Evolutionary conservation across 2,113 vertebrate genomes (phyloP), one percentile per base, ranked within the genome.

Genomic region (Peromyscus leucopus): DNA sequence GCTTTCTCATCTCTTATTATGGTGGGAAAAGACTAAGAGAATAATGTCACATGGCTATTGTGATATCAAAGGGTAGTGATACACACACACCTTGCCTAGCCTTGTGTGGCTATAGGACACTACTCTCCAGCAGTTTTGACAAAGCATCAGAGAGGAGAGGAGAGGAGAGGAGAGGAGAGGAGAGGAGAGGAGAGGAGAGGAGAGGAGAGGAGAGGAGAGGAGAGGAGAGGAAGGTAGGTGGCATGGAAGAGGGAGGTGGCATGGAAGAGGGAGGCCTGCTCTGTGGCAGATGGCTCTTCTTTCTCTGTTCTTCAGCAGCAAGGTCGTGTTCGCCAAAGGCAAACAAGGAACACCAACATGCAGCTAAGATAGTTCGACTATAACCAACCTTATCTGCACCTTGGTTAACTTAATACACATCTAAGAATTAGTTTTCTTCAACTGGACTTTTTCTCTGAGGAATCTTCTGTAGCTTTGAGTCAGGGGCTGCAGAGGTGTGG

Each of bases 341-440:
- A 5, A 59, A 59, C 57, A 59, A 59, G 57, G 39, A 76, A 89
- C 31, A 24, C 82, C 83, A 36, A 21, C 0, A 33, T 36, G 33
- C 21, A 82, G 59, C 21, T 22, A 36, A 72, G 67, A 5, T 61
- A 51, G 7, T 36, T 71, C 42, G 31, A 31, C 39, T 26, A 33
- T n/a, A 61, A 17, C 46, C 75, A 16, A 15, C 24, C 69, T 78
- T 61, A 17, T 51, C 82, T 57, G 36, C 24, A 71, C 21, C 42
- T n/a, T 46, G 28, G 57, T 13, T 69, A 76, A 55, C 9, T 61
- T 11, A 39, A 55, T 13, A 31, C 9, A 51, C 42, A 87, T 94
- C 89, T 89, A 36, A n/a, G 84, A 95, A 94, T 55, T 75, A 59
- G 63, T 78, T 89, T 94, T 89, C 69, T 94, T 71, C 89, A 69